Conservation (phyloP, 2,797 vertebrate species). For the Tinamus major region DNA sequence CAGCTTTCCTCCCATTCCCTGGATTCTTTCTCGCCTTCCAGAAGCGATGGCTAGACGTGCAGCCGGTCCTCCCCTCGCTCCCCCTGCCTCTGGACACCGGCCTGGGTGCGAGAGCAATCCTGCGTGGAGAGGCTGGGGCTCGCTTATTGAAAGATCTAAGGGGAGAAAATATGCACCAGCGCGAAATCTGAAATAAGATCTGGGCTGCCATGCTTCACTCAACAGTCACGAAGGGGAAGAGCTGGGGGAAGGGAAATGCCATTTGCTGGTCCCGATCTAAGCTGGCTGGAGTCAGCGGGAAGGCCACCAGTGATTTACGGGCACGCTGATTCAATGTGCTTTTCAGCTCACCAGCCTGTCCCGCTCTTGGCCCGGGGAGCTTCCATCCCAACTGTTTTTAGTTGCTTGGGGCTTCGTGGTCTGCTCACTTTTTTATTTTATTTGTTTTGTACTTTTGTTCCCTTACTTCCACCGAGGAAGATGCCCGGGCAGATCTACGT, state of each 20-base stretch:
- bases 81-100: background rate
- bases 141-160: conserved; percentile 13
- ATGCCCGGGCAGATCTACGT: background rate
- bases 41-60: rapidly evolving
- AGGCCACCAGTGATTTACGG: background rate
- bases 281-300: background rate
- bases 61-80: background rate
- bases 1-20: background rate
- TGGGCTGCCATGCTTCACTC: conserved; percentile 17
- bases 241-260: background rate
- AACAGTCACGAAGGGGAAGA: background rate
- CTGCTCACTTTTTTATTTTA: background rate
- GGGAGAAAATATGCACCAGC: background rate
- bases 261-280: background rate
- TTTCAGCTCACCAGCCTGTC: background rate
- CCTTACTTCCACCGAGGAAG: rapidly evolving
- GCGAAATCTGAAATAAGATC: conserved; percentile 46
- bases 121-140: background rate
- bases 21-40: background rate
- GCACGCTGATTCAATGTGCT: rapidly evolving
- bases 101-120: background rate
- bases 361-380: rapidly evolving
- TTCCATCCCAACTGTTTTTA: rapidly evolving
- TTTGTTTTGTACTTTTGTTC: background rate
- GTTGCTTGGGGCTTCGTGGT: rapidly evolving